A percentile compares a stretch with the other conserved stretches of the same genome.
These are phyloP conservation scores for Hymenopus coronatus DNA, from an alignment of 2,888 invertebrate species.

Conservation along the genomic window DNA sequence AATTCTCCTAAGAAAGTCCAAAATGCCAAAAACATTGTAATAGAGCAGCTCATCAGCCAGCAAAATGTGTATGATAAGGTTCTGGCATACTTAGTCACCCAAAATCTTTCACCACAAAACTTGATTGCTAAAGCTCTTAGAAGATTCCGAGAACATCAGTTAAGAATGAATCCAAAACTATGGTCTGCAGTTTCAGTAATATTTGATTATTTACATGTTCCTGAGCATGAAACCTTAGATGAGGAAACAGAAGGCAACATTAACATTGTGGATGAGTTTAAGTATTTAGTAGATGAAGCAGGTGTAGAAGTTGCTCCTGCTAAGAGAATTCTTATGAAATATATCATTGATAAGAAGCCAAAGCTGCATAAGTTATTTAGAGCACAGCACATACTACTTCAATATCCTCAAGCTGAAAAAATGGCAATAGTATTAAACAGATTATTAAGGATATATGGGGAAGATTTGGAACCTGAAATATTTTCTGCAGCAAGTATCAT, in stretches of 20 bases:
- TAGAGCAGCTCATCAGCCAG: not conserved
- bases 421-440: constrained; percentile 13
- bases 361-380: constrained; percentile 1
- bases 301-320: not conserved
- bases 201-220: constrained; percentile 7
- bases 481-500: constrained; percentile 3
- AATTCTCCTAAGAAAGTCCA: not conserved
- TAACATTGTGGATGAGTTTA: constrained; percentile 21
- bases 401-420: constrained; percentile 19
- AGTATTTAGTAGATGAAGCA: constrained; percentile 16
- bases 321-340: constrained; percentile 3
- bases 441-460: constrained; percentile 3
- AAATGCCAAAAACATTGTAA: not conserved
- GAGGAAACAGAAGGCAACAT: constrained; percentile 9
- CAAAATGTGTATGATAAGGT: constrained; percentile 17
- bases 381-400: constrained; percentile 1
- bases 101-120: not conserved
- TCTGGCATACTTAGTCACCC: not conserved
- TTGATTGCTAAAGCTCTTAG: constrained; percentile 17
- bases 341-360: constrained; percentile 19
- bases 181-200: constrained; percentile 16
- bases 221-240: constrained; percentile 16
- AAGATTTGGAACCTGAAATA: not conserved
- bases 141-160: constrained; percentile 18
- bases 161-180: constrained; percentile 8